Base-by-base conservation (phyloP, 2,888 invertebrate species). In the Heliconius ismenius region DNA sequence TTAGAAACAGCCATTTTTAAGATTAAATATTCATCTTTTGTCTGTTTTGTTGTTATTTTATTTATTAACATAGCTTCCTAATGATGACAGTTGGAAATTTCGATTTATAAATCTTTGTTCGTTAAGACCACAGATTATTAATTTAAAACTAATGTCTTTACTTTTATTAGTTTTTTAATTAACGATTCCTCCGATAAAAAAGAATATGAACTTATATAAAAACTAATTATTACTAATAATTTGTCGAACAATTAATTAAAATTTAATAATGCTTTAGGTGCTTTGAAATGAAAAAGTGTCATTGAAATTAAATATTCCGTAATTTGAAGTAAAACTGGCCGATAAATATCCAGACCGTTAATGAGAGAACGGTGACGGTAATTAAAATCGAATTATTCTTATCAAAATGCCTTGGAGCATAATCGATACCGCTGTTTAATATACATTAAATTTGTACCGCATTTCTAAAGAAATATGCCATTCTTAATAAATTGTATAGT, bases 331-430 rank as follows among this genome's bases (percentile, higher is more conserved):
- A 24, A 75, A 32, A 24, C 32, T 63, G 49, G 18, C 49, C 62
- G 32, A 28, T 49, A 75, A 64, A 64, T 36, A 64, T 21, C n/a
- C 21, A 39, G 54, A 64, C 72, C 64, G 72, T 70, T 76, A 72
- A 64, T 76, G 65, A 76, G 64, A 39, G 54, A 64, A 36, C 65
- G 72, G 64, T 72, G 54, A 63, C 54, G 64, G 72, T 76, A 72
- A 72, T 76, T 76, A 76, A 76, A 76, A 64, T 76, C 72, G 58
- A 64, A 76, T 76, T 76, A 76, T 65, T 72, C 76, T 72, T 76
- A 76, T 72, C 64, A 13, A 76, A 58, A 76, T 72, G n/a, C 72
- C 76, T 64, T 65, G 39, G n/a, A 43, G 58, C 63, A 58, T 76
- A 76, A 76, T 64, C 64, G 54, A 72, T 72, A 72, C 24, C 62